phyloP scores from a whole-genome alignment of 2,888 invertebrate genomes.

The Spodoptera picta region DNA sequence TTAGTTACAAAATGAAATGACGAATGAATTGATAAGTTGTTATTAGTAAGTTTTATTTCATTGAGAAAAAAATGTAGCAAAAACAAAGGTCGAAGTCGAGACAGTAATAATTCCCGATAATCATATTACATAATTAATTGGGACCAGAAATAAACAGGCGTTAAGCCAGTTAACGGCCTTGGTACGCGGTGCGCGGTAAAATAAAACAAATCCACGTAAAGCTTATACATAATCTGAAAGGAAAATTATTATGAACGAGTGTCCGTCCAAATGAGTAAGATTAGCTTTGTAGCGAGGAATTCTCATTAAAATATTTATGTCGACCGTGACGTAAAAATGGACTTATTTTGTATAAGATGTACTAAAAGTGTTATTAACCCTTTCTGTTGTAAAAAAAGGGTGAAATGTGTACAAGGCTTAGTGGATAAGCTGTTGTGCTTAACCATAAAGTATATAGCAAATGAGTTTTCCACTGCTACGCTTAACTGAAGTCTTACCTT shows the following conservation, averaged over 20 bases:
- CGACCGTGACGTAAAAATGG: conserved; percentile 60
- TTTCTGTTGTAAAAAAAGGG: conserved; percentile 3
- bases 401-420: too few species aligned
- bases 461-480: too few species aligned
- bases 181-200: conserved; percentile 17
- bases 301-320: conserved; percentile 75
- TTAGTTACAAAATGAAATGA: too few species aligned
- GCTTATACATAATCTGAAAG: conserved; percentile 63
- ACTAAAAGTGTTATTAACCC: conserved; percentile 25
- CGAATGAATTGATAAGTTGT: too few species aligned
- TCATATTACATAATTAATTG: conserved; percentile 8
- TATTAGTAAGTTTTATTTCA: too few species aligned
- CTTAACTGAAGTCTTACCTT: too few species aligned
- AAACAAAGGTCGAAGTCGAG: too few species aligned
- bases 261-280: conserved; percentile 71
- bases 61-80: too few species aligned
- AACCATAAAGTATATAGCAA: too few species aligned
- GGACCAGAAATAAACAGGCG: conserved; percentile 3
- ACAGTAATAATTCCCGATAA: too few species aligned
- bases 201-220: conserved; percentile 65
- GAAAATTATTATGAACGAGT: conserved; percentile 69
- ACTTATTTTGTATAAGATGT: conserved; percentile 54
- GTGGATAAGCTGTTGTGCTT: too few species aligned
- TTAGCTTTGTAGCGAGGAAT: conserved; percentile 69
- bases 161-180: conserved; percentile 32